Evolutionary conservation across 2,113 vertebrate species (phyloP).

Genomic region (Cynopterus brachyotis): DNA sequence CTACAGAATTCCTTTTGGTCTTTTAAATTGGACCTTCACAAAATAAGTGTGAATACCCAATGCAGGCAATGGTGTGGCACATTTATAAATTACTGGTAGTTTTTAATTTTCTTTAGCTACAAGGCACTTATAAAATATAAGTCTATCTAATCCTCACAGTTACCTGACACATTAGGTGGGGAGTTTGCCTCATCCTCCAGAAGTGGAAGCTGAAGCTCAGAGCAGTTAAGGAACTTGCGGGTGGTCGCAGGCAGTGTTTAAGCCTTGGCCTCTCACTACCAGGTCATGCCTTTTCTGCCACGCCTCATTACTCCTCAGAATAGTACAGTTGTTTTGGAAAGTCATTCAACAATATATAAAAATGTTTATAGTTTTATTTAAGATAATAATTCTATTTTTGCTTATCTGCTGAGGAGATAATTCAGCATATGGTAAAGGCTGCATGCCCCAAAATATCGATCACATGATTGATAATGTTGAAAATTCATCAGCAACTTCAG

Average conservation of each 20-base stretch:
- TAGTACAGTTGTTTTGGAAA: not conserved
- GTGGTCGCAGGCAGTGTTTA: not conserved
- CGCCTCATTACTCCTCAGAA: not conserved
- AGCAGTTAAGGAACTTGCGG: not conserved
- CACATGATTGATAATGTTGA: not conserved
- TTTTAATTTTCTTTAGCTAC: not conserved
- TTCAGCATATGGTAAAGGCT: not conserved
- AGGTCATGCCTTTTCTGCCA: not conserved
- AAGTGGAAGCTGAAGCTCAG: not conserved
- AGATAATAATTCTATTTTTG: not conserved
- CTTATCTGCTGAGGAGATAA: not conserved
- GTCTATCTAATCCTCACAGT: not conserved
- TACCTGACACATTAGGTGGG: not conserved
- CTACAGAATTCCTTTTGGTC: not conserved
- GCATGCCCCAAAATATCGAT: not conserved
- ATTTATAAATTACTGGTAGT: not conserved
- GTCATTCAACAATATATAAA: not conserved
- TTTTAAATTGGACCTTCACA: not conserved
- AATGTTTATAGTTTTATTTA: not conserved
- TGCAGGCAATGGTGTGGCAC: not conserved
- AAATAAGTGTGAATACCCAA: not conserved
- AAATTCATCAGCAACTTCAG: conserved; percentile 17
- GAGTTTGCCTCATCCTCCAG: not conserved
- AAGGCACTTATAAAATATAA: not conserved
- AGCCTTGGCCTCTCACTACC: not conserved